Base-by-base conservation (phyloP, 37 sponge, comb jelly and placozoan genomes). In the Halichondria panicea region DNA sequence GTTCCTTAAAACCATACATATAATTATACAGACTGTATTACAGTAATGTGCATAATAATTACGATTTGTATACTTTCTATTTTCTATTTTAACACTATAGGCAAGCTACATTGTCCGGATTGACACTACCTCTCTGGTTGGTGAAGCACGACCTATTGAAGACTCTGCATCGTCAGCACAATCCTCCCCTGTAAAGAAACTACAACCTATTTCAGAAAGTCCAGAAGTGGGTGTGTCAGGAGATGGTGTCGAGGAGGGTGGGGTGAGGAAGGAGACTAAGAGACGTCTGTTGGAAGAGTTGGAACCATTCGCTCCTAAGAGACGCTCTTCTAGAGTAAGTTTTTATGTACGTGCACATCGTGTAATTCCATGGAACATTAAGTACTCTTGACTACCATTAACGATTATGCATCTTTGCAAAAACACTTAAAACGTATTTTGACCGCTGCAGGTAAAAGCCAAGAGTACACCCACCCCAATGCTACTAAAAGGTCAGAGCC, bases 291-390 rank as follows among this genome's bases (percentile, higher is more conserved):
- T 55, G 19, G 83, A 81, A 15, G 43, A 38, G 22, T 43, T 38
- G 8, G 44, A 55, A 18, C 31, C 19, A 28, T 41, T 81, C 36
- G 66, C 66, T 31, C 88, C 88, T 6, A 88, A 88, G 67, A 88
- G 88, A 61, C 63, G 88, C 15, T 88, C 88, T 15, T 55, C 59
- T 43, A 24, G 88, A 31, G 88, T 88, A 64, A 66, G 79, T 68
- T 12, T 42, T 12, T 58, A 32, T 54, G 5, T 55, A 36, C 56
- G 55, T 48, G 58, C 38, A 61, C 48, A 64, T 64, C 21, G 13
- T 66, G 21, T 24, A 34, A n/a, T 43, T 50, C 52, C 8, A 7
- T 18, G 45, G 24, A 5, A n/a, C 30, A 13, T 36, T 3, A 48
- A 48, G 52, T 48, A 48, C 52, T 18, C 13, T 15, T 48, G 52